Percentiles rank a stretch among this genome's conserved stretches.
phyloP scores from a whole-genome alignment of 2,113 vertebrate genomes.

The Ranitomeya variabilis region DNA sequence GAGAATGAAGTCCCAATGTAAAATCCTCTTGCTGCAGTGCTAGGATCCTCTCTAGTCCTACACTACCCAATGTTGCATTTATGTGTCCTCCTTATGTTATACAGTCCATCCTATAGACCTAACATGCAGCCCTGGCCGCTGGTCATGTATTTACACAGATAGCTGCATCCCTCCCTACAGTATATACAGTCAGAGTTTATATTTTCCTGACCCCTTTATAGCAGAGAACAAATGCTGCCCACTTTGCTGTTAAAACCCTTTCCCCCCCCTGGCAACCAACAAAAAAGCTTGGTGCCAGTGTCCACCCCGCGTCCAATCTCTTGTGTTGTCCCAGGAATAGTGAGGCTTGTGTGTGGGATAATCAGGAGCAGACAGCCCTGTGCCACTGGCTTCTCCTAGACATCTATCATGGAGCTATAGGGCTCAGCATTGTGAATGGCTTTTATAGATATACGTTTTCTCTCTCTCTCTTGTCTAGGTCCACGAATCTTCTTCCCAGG shows the following conservation, averaged over 20 bases:
- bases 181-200: background rate
- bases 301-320: slow-evolving; percentile 41
- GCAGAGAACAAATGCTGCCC: background rate
- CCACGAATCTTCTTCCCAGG: slow-evolving; percentile 92
- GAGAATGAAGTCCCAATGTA: background rate
- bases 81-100: background rate
- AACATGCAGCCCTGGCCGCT: too few species aligned
- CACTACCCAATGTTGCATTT: background rate
- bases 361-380: background rate
- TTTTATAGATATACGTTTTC: background rate
- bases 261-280: background rate
- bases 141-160: too few species aligned
- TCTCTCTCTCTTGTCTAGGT: slow-evolving; percentile 79
- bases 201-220: background rate
- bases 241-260: slow-evolving; percentile 16
- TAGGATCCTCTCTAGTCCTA: background rate
- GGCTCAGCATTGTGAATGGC: background rate
- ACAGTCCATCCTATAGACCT: too few species aligned
- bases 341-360: slow-evolving; percentile 12
- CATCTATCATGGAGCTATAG: slow-evolving; percentile 1
- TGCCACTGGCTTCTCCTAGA: too few species aligned
- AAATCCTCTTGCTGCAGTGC: background rate
- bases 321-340: slow-evolving; percentile 35
- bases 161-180: background rate
- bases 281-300: slow-evolving; percentile 30